Evolutionary conservation across 2,797 vertebrate species (phyloP), one percentile per base, ranked within the genome.

Genomic region (Ptychobarbus kaznakovi): DNA sequence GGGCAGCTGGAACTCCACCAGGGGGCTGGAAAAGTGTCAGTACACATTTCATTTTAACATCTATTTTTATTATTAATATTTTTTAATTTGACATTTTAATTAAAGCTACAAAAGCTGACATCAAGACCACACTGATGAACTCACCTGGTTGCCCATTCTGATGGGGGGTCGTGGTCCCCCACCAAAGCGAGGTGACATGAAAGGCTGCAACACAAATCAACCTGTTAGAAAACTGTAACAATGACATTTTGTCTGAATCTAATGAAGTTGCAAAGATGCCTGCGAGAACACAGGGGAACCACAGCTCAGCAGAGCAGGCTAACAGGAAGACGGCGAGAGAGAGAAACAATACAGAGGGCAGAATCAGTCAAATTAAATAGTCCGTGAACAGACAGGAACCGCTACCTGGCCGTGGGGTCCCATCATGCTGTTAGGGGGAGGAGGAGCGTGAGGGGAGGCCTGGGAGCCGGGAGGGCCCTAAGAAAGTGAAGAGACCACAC

Each of bases 401-500:
- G 91, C 97, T 99, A 99, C 98, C 98, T 99, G 98, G 96, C 97
- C 97, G 95, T 99, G 98, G 93, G 97, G 97, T 96, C 98, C 98
- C 98, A 99, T 99, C 98, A 99, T 98, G 96, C 96, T 98, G 97
- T 98, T 99, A 96, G 98, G 97, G 95, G 98, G 97, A 96, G 97
- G 97, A 96, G 99, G 98, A 96, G 98, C 96, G 95, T 99, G 98
- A 95, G 98, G 98, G 95, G 97, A 99, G 94, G 97, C 97, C 96
- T 99, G 98, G 94, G 98, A 98, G 96, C 98, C 97, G 92, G 97
- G 97, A 92, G 98, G 97, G 96, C 97, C 98, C 98, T 99, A 96
- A 90, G 93, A 96, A 94, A 95, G 92, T 91, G 92, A 93, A 91
- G 94, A 93, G 93, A 95, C 92, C 92, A 92, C 83, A 70, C 51